These are phyloP conservation scores for Craterocephalus amniculus DNA, from an alignment of 2,797 vertebrate species.

Conservation along the genomic window DNA sequence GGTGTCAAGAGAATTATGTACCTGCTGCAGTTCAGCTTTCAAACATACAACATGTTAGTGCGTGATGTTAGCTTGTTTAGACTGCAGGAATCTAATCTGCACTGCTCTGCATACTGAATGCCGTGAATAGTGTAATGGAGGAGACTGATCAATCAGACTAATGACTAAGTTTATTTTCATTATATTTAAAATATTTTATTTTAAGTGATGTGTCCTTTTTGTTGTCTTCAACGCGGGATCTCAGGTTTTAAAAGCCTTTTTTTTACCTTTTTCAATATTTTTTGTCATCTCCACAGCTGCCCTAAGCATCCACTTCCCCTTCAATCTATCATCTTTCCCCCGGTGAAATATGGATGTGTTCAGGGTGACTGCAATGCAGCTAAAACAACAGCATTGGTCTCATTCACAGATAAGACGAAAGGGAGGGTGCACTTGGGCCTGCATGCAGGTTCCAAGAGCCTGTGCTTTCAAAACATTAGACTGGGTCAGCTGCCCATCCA, in stretches of 20 bases:
- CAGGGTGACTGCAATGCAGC: conserved; percentile 80
- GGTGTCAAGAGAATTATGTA: conserved; percentile 48
- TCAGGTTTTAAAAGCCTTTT: not conserved
- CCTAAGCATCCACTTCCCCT: conserved; percentile 48
- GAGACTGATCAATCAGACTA: conserved; percentile 19
- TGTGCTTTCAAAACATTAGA: conserved; percentile 42
- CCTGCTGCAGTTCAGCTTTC: conserved; percentile 42
- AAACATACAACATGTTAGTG: conserved; percentile 26
- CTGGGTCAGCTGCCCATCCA: conserved; percentile 19
- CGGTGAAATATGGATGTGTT: conserved; percentile 51
- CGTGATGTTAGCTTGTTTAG: conserved; percentile 31
- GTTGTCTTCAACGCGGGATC: conserved; percentile 8
- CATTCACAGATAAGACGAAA: conserved; percentile 42
- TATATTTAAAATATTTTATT: not conserved
- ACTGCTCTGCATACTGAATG: conserved; percentile 28
- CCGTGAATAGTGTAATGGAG: conserved; percentile 29
- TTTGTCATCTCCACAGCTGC: conserved; percentile 26
- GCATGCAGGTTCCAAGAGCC: conserved; percentile 39
- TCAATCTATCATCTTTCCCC: conserved; percentile 54
- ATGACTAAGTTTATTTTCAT: conserved; percentile 4
- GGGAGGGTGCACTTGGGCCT: conserved; percentile 48
- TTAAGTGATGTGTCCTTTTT: conserved; percentile 20
- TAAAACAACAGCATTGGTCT: conserved; percentile 63
- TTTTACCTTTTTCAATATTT: not conserved
- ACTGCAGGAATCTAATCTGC: conserved; percentile 47